Evolutionary conservation across 1,140 invertebrate species (phyloP).

Genomic region (Pseudachorutes palmiensis): DNA sequence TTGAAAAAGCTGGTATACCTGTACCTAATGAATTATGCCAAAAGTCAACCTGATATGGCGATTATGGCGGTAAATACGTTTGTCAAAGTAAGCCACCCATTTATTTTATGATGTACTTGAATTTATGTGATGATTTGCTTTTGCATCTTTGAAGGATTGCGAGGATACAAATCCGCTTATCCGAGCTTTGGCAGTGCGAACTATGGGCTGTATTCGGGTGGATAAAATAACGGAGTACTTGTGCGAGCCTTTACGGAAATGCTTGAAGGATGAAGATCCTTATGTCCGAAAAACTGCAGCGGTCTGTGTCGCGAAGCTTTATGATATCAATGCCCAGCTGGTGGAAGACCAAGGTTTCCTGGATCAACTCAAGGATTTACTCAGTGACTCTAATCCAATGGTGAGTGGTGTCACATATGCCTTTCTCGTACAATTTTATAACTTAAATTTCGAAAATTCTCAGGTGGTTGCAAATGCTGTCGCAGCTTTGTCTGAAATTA

Average conservation of each 20-base stretch:
- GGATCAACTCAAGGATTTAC: slow-evolving; percentile 90
- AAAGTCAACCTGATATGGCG: slow-evolving; percentile 99
- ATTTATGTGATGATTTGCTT: slow-evolving; percentile 4
- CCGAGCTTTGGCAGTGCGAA: slow-evolving; percentile 92
- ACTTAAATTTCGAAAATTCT: no score
- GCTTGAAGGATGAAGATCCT: slow-evolving; percentile 97
- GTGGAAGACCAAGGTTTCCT: slow-evolving; percentile 98
- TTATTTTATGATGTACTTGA: not conserved
- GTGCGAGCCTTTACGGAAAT: slow-evolving; percentile 96
- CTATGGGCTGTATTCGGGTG: slow-evolving; percentile 99
- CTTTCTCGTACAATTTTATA: no score
- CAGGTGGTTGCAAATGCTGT: slow-evolving; percentile 97
- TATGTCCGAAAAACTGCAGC: slow-evolving; percentile 99
- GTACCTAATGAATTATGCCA: slow-evolving; percentile 99
- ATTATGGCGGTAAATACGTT: slow-evolving; percentile 99
- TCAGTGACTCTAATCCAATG: slow-evolving; percentile 99
- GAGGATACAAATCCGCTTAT: slow-evolving; percentile 99
- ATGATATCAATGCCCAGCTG: slow-evolving; percentile 95
- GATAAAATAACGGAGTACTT: slow-evolving; percentile 99
- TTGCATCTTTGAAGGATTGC: slow-evolving; percentile 68
- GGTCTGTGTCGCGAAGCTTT: slow-evolving; percentile 97
- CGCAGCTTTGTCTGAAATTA: slow-evolving; percentile 96
- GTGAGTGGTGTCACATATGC: slow-evolving; percentile 46
- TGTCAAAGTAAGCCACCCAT: slow-evolving; percentile 70
- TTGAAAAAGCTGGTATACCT: slow-evolving; percentile 98